Evolutionary conservation across 2,797 vertebrate genomes (phyloP).

Genomic region (Melanotaenia boesemani): DNA sequence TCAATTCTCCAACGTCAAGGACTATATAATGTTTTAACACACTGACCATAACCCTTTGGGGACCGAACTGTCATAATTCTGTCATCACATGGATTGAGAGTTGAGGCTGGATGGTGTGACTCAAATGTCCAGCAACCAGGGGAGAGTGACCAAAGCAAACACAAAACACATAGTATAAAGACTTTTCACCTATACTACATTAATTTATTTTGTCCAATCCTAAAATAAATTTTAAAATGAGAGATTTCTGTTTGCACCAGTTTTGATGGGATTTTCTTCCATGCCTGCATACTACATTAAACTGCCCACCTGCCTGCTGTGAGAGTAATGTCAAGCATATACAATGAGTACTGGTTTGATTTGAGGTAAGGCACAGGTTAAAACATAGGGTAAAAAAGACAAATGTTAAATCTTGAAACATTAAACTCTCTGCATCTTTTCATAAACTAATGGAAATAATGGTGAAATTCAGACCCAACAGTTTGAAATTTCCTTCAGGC

Average conservation of each 20-base stretch:
- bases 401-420: not conserved
- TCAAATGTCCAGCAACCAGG: slow-evolving; percentile 60
- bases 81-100: slow-evolving; percentile 64
- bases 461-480: slow-evolving; percentile 17
- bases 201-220: not conserved
- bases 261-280: not conserved
- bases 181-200: slow-evolving; percentile 8
- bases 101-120: slow-evolving; percentile 41
- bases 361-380: slow-evolving; percentile 10
- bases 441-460: not conserved
- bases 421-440: slow-evolving; percentile 21
- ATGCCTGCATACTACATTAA: not conserved
- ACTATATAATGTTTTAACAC: slow-evolving; percentile 64
- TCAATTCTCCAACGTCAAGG: slow-evolving; percentile 46
- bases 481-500: slow-evolving; percentile 27
- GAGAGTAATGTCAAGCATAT: not conserved
- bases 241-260: not conserved
- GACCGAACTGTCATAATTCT: slow-evolving; percentile 64
- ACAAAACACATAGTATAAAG: slow-evolving; percentile 31
- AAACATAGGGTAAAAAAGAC: not conserved
- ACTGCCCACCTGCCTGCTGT: not conserved
- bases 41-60: slow-evolving; percentile 54
- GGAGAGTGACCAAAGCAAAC: slow-evolving; percentile 77
- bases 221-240: not conserved
- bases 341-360: not conserved